Base-by-base conservation (phyloP, 2,113 vertebrate species). In the Centropristis striata region DNA sequence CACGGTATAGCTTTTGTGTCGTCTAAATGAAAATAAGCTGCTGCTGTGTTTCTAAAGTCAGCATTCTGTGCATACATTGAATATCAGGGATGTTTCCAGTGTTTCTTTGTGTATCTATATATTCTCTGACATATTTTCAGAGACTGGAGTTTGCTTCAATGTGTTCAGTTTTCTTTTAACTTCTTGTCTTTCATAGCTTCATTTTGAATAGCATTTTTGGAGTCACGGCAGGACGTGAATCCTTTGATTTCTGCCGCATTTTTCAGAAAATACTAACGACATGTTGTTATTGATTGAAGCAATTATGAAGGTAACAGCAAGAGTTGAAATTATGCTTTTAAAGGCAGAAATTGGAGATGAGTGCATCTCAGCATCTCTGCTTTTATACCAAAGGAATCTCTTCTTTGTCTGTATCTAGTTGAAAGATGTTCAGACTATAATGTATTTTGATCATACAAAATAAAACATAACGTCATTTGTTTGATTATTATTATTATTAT, bases 11-110 rank as follows among this genome's bases (percentile, higher is more conserved):
- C 57, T 50, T 51, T 28, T 5, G 11, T 58, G 32, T 6, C 7
- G 32, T 36, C 25, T 27, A 27, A 69, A 55, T 57, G 15, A 75
- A 66, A 71, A 41, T 11, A 55, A 28, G 39, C 23, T 46, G 28
- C 23, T 25, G 15, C 9, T 70, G 0, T 28, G 58, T 28, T 9
- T 28, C 36, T 9, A 49, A 36, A 76, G n/a, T 55, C 39, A n/a
- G 3, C 15, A 53, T 36, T 72, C 60, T 37, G n/a, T 44, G 4
- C 9, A 4, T 21, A 5, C 5, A 41, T 0, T 57, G 3, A 49
- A 37, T 50, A 50, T 18, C 10, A 1, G 23, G 36, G 14, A 16
- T 41, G 18, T 6, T 32, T 32, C 32, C 6, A 32, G 27, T 37
- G 27, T 14, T 42, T 46, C 37, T 60, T 16, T 75, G 51, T 25